A percentile compares a stretch with the other conserved stretches of the same genome.
phyloP scores from a whole-genome alignment of 35 echinoderm and acorn worm genomes.

The Hemicentrotus pulcherrimus region DNA sequence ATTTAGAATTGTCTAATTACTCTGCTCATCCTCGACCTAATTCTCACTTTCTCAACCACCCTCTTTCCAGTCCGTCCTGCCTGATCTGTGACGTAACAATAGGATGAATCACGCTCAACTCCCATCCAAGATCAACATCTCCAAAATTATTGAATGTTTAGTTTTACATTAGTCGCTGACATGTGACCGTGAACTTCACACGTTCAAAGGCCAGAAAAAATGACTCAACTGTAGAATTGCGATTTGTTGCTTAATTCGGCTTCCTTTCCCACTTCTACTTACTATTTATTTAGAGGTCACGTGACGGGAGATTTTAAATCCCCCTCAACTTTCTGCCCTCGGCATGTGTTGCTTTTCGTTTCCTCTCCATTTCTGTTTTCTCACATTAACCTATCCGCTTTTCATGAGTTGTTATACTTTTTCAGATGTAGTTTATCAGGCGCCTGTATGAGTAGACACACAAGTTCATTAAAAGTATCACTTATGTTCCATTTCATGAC shows the following conservation, averaged over 20 bases:
- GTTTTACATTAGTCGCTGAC: constrained; percentile 24
- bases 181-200: constrained; percentile 20
- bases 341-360: constrained; percentile 26
- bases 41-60: background rate
- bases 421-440: background rate
- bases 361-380: background rate
- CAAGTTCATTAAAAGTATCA: constrained; percentile 20
- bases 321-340: constrained; percentile 48
- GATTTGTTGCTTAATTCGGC: constrained; percentile 41
- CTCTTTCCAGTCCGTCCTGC: background rate
- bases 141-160: constrained; percentile 46
- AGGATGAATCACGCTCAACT: constrained; percentile 27
- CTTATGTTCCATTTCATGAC: background rate
- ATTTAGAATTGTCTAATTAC: background rate
- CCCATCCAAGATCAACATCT: constrained; percentile 31
- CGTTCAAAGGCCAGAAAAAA: constrained; percentile 36
- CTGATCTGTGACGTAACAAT: constrained; percentile 32
- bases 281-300: constrained; percentile 50
- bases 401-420: background rate
- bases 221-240: constrained; percentile 46
- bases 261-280: constrained; percentile 42
- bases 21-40: background rate
- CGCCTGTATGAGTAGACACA: background rate
- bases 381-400: constrained; percentile 7
- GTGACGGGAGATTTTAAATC: constrained; percentile 52